Percentiles rank a stretch among this genome's conserved stretches.
phyloP scores from a whole-genome alignment of 1,140 invertebrate species.

The Conus betulinus region DNA sequence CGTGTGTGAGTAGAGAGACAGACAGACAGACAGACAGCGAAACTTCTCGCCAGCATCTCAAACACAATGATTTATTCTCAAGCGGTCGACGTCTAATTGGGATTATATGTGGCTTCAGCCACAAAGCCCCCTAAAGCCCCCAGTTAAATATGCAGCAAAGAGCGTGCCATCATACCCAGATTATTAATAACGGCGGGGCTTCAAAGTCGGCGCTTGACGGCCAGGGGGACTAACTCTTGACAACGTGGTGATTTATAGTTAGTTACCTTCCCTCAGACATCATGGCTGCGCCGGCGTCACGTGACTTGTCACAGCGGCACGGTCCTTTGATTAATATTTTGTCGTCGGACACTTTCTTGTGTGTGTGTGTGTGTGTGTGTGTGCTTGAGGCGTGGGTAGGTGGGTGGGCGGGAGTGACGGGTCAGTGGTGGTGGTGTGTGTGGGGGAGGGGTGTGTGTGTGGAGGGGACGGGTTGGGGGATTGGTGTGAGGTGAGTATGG shows the following conservation, averaged over 20 bases:
- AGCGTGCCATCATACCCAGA: constrained; percentile 17
- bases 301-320: not conserved
- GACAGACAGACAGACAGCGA: too few species aligned
- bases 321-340: constrained; percentile 10
- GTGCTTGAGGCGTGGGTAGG: not conserved
- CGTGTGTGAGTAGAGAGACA: too few species aligned
- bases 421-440: not conserved
- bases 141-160: too few species aligned
- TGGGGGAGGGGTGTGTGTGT: not conserved
- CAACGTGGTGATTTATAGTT: constrained; percentile 15
- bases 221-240: constrained; percentile 16
- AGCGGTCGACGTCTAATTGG: not conserved
- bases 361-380: not conserved
- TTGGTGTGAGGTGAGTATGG: not conserved
- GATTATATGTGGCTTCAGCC: not conserved
- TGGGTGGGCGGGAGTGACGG: not conserved
- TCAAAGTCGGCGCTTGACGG: constrained; percentile 2
- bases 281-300: constrained; percentile 16
- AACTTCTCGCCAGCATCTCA: not conserved
- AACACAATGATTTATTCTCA: not conserved
- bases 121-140: too few species aligned
- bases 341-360: not conserved
- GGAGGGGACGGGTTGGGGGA: not conserved
- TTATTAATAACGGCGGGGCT: constrained; percentile 13
- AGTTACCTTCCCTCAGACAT: constrained; percentile 21